A percentile compares a stretch with the other conserved stretches of the same genome.
phyloP scores from a whole-genome alignment of 2,888 invertebrate genomes.

The Crematogaster levior region DNA sequence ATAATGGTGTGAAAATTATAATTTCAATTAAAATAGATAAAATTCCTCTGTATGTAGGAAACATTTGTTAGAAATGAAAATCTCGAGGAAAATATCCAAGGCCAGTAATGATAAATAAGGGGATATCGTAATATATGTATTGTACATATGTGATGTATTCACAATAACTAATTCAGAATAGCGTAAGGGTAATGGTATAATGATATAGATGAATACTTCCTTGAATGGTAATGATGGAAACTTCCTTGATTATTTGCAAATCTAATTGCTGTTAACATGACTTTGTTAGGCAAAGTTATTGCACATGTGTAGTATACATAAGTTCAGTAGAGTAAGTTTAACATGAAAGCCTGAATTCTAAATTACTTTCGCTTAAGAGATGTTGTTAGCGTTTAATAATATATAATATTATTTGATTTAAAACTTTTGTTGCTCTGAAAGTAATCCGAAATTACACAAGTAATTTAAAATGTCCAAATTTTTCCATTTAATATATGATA shows the following conservation, averaged over 20 bases:
- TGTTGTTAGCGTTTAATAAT: background rate
- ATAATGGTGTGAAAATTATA: background rate
- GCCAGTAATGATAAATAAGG: background rate
- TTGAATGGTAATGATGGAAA: background rate
- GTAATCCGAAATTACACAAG: background rate
- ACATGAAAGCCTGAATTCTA: constrained; percentile 10
- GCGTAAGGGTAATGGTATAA: background rate
- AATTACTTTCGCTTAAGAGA: constrained; percentile 17
- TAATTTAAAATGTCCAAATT: background rate
- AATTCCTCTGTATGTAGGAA: background rate
- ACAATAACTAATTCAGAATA: background rate
- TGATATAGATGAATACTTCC: background rate
- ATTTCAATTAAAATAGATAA: background rate
- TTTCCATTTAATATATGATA: background rate
- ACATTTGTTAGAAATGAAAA: background rate
- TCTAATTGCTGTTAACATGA: constrained; percentile 1
- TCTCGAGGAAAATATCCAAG: background rate
- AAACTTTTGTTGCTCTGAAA: constrained; percentile 1
- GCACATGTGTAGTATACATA: constrained; percentile 5
- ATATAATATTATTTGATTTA: background rate
- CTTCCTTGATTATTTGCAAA: constrained; percentile 19
- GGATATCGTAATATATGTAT: background rate
- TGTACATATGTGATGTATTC: too few relatives aligned
- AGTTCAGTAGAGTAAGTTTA: constrained; percentile 17
- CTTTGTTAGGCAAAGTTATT: constrained; percentile 12